Conservation (phyloP, 1,140 invertebrate species). For the Neodiprion pinetum region DNA sequence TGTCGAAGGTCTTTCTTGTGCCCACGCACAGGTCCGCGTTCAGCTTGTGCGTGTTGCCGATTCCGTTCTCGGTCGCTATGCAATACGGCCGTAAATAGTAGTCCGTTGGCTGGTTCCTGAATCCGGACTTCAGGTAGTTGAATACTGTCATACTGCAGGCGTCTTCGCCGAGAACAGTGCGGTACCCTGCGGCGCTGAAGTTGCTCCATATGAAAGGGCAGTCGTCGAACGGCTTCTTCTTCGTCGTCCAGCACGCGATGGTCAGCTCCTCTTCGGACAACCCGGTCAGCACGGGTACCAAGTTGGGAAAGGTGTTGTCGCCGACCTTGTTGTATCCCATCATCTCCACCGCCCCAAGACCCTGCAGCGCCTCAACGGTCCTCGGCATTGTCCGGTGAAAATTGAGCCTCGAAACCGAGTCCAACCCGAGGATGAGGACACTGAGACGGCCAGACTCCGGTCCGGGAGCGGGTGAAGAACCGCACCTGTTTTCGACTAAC, state of each 20-base stretch:
- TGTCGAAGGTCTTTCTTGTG: slow-evolving; percentile 55
- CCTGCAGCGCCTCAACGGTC: slow-evolving; percentile 69
- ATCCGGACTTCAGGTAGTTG: slow-evolving; percentile 66
- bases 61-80: slow-evolving; percentile 51
- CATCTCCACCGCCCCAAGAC: slow-evolving; percentile 72
- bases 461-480: slow-evolving; percentile 15
- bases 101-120: slow-evolving; percentile 64
- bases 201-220: slow-evolving; percentile 67
- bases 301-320: slow-evolving; percentile 85
- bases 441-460: slow-evolving; percentile 55
- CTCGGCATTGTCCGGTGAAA: slow-evolving; percentile 82
- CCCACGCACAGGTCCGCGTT: slow-evolving; percentile 66
- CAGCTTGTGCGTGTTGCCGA: slow-evolving; percentile 58
- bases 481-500: slow-evolving; percentile 42
- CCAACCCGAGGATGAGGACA: slow-evolving; percentile 84
- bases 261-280: slow-evolving; percentile 67
- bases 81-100: slow-evolving; percentile 66
- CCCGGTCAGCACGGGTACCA: slow-evolving; percentile 77
- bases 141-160: slow-evolving; percentile 65
- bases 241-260: slow-evolving; percentile 65
- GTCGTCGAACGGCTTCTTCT: slow-evolving; percentile 64
- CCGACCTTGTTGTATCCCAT: slow-evolving; percentile 84
- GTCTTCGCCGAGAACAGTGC: slow-evolving; percentile 67
- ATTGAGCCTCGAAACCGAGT: slow-evolving; percentile 86
- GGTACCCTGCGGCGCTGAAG: slow-evolving; percentile 61